These are phyloP conservation scores for Dolichopus griseipennis DNA, from an alignment of 2,888 invertebrate species.

Conservation along the genomic window DNA sequence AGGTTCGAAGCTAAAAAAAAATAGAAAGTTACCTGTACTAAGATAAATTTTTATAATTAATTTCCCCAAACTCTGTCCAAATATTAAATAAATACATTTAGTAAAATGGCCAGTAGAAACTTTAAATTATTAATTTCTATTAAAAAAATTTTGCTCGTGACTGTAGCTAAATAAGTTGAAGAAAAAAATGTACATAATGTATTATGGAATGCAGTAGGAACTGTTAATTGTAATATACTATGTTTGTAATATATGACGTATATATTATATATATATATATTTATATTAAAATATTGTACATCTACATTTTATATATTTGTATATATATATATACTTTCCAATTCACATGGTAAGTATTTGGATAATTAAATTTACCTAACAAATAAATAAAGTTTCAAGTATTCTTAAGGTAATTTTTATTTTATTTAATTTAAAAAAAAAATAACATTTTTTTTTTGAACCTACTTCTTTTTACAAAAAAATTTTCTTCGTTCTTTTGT, in stretches of 20 bases:
- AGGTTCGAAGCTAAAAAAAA: too few species aligned
- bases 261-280: neutral
- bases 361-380: neutral
- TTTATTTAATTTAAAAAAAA: neutral
- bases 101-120: too few species aligned
- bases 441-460: too few species aligned
- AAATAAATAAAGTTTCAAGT: constrained; percentile 6
- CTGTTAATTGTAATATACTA: neutral
- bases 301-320: neutral
- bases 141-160: too few species aligned
- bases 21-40: too few species aligned
- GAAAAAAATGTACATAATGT: too few species aligned
- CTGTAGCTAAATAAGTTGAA: too few species aligned
- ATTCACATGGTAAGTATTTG: neutral
- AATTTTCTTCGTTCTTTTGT: neutral
- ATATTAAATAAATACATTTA: too few species aligned
- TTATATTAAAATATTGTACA: neutral
- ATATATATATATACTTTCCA: neutral
- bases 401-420: neutral
- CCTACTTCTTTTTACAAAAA: neutral
- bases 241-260: neutral
- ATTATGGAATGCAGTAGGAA: too few species aligned
- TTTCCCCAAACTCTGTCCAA: too few species aligned
- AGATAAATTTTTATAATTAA: too few species aligned
- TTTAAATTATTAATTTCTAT: too few species aligned